These are phyloP conservation scores for Hemicordylus capensis DNA, from an alignment of 2,113 vertebrate species.

Conservation along the genomic window DNA sequence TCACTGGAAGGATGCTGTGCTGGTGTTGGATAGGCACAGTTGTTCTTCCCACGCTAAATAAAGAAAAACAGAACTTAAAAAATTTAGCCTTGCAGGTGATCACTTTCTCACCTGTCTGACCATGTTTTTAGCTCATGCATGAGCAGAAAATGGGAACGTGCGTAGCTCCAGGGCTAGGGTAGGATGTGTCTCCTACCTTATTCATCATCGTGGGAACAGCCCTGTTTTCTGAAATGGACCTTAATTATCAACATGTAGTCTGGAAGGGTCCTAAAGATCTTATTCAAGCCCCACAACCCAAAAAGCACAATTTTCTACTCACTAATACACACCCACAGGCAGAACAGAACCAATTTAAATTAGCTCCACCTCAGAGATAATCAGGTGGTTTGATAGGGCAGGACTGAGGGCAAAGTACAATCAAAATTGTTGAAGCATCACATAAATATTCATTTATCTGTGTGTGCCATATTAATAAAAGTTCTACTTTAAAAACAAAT, in stretches of 20 bases:
- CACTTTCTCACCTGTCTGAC: no score
- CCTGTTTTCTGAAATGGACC: not conserved
- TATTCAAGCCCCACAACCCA: not conserved
- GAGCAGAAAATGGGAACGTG: no score
- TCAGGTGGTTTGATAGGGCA: not conserved
- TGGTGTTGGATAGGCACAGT: no score
- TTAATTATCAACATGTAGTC: not conserved
- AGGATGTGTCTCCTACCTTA: no score
- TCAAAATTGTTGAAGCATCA: not conserved
- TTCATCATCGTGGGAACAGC: no score
- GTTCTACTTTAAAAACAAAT: not conserved
- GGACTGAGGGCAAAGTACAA: not conserved
- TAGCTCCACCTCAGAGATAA: not conserved
- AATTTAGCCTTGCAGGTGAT: no score
- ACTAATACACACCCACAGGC: not conserved
- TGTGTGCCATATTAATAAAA: not conserved
- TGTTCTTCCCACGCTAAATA: no score
- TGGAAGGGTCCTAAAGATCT: not conserved
- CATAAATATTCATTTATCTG: not conserved
- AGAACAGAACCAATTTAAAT: not conserved
- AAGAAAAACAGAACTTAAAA: no score
- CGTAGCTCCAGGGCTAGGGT: no score
- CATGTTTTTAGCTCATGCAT: no score
- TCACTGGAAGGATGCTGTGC: no score
- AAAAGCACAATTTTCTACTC: not conserved